Conservation (phyloP, 2,797 vertebrate species). For the Adelosebastes latens region DNA sequence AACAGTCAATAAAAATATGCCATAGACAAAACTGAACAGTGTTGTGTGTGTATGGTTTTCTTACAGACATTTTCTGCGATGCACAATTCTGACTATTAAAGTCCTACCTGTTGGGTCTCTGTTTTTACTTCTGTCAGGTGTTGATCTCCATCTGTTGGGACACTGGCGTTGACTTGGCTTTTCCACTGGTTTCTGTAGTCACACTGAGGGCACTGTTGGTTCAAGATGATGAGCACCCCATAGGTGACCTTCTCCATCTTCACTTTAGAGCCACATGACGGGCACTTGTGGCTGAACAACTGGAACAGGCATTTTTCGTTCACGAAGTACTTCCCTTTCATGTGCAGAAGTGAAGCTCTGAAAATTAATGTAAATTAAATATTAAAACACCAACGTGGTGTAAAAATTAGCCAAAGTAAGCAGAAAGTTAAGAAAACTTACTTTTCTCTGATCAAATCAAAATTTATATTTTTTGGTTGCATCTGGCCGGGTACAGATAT, state of each 20-base stretch:
- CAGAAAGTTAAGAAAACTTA: background rate
- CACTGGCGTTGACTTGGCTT: background rate
- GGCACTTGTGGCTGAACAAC: slow-evolving; percentile 11
- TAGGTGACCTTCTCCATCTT: slow-evolving; percentile 10
- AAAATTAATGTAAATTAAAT: background rate
- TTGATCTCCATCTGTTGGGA: background rate
- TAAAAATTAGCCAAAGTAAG: background rate
- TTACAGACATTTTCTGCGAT: background rate
- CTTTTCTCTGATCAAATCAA: slow-evolving; percentile 31
- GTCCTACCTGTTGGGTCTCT: slow-evolving; percentile 21
- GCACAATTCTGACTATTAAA: background rate
- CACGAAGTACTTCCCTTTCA: slow-evolving; percentile 1
- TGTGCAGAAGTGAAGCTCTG: background rate
- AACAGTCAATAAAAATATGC: background rate
- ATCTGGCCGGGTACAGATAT: background rate
- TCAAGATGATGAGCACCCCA: background rate
- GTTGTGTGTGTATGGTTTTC: background rate
- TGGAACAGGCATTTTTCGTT: slow-evolving; percentile 7
- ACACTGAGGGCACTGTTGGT: slow-evolving; percentile 18
- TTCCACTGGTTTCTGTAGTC: slow-evolving; percentile 22
- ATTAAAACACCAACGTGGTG: background rate
- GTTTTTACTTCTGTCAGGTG: background rate
- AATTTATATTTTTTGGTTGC: background rate
- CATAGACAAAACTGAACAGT: background rate
- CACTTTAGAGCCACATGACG: slow-evolving; percentile 12